phyloP scores from a whole-genome alignment of 1,140 invertebrate species.

The Anastrepha obliqua region DNA sequence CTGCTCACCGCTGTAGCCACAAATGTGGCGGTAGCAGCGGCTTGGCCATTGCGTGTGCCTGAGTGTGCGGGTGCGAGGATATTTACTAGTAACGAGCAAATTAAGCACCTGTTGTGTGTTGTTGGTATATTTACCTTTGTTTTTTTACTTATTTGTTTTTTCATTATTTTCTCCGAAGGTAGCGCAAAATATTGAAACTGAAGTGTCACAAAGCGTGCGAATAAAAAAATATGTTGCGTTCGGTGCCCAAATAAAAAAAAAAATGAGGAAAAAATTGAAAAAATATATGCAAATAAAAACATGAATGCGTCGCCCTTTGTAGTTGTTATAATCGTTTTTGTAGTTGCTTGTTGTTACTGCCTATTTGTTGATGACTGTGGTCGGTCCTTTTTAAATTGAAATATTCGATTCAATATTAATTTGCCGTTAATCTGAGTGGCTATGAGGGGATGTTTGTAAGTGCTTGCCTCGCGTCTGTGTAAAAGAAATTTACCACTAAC shows the following conservation, averaged over 20 bases:
- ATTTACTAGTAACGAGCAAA: slow-evolving; percentile 42
- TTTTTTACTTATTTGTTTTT: background rate
- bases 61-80: background rate
- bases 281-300: background rate
- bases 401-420: background rate
- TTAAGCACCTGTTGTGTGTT: slow-evolving; percentile 51
- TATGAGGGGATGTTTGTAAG: background rate
- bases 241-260: background rate
- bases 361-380: background rate
- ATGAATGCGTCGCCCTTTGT: background rate
- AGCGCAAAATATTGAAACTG: slow-evolving; percentile 41
- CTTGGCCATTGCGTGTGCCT: background rate
- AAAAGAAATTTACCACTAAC: no score
- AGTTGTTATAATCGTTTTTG: background rate
- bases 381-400: slow-evolving; percentile 21
- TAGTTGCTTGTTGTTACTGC: background rate
- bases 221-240: slow-evolving; percentile 1
- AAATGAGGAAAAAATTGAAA: background rate
- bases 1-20: background rate
- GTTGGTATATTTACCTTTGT: background rate
- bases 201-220: slow-evolving; percentile 50
- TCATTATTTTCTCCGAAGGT: background rate
- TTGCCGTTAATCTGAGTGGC: background rate
- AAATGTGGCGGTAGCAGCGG: slow-evolving; percentile 14
- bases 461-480: background rate